Evolutionary conservation across 92 coral and sea anemone species (phyloP).

Genomic region (Phenganax stokvisi): DNA sequence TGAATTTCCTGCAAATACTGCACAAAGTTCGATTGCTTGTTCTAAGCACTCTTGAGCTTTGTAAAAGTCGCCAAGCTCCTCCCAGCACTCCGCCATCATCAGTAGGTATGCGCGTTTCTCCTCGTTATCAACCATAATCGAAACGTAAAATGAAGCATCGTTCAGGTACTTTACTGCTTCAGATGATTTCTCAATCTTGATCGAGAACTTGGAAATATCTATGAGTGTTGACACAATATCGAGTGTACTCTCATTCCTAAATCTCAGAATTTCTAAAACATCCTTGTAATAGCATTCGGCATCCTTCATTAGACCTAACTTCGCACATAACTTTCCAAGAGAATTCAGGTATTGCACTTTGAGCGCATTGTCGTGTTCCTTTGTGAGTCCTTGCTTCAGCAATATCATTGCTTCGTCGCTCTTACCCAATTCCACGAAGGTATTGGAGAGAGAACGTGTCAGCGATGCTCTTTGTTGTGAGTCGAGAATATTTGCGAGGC

Average conservation of each 20-base stretch:
- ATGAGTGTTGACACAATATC: background rate
- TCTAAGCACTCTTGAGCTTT: background rate
- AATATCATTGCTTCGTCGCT: background rate
- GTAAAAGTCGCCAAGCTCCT: background rate
- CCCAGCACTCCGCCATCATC: conserved; percentile 13
- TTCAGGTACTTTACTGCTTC: conserved; percentile 8
- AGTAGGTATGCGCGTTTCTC: background rate
- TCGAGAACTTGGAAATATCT: background rate
- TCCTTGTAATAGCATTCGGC: conserved; percentile 2
- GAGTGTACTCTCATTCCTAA: background rate
- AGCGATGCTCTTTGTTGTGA: background rate
- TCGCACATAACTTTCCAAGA: background rate
- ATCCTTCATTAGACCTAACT: background rate
- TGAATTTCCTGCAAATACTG: background rate
- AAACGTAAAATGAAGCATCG: background rate
- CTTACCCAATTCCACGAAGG: conserved; percentile 12
- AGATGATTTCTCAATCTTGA: background rate
- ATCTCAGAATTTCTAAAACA: conserved; percentile 1
- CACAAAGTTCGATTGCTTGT: conserved; percentile 10
- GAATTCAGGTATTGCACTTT: conserved; percentile 7
- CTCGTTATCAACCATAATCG: background rate
- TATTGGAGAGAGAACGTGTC: background rate
- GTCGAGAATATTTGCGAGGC: background rate
- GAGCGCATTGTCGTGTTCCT: background rate
- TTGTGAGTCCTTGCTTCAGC: background rate